Evolutionary conservation across 2,113 vertebrate species (phyloP).

Genomic region (Dicrurus megarhynchus): DNA sequence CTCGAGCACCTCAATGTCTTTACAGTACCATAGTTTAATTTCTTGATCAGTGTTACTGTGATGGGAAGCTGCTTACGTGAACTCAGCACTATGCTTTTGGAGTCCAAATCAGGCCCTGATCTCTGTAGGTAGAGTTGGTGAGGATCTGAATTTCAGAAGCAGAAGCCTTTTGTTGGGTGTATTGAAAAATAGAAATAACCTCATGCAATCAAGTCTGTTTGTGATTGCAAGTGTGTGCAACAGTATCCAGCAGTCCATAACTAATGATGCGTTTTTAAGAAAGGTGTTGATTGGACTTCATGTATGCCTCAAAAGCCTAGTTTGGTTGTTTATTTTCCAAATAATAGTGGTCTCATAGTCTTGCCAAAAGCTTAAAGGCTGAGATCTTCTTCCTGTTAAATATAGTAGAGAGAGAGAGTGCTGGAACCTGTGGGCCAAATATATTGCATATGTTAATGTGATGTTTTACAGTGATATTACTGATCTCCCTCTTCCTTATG

Average conservation of each 20-base stretch:
- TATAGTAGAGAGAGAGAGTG: neutral
- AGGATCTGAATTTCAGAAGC: neutral
- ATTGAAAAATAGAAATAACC: neutral
- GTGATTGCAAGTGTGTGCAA: neutral
- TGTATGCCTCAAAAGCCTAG: neutral
- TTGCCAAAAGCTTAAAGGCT: neutral
- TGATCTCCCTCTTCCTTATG: neutral
- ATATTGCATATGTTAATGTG: neutral
- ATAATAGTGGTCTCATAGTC: neutral
- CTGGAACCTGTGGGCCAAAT: neutral
- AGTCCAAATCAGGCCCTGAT: neutral
- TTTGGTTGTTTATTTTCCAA: neutral
- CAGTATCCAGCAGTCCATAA: neutral
- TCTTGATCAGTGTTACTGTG: neutral
- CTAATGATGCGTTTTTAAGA: neutral
- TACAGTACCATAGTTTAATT: neutral
- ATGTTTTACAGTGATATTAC: neutral
- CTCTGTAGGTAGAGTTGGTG: neutral
- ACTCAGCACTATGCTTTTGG: neutral
- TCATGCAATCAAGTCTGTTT: neutral
- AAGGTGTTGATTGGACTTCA: neutral
- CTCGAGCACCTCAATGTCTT: neutral
- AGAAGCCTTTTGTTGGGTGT: neutral
- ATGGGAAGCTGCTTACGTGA: neutral
- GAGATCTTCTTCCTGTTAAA: neutral